A percentile compares a stretch with the other conserved stretches of the same genome.
Conservation (phyloP, 2,797 vertebrate genomes). For the Tenualosa thibaudeaui region DNA sequence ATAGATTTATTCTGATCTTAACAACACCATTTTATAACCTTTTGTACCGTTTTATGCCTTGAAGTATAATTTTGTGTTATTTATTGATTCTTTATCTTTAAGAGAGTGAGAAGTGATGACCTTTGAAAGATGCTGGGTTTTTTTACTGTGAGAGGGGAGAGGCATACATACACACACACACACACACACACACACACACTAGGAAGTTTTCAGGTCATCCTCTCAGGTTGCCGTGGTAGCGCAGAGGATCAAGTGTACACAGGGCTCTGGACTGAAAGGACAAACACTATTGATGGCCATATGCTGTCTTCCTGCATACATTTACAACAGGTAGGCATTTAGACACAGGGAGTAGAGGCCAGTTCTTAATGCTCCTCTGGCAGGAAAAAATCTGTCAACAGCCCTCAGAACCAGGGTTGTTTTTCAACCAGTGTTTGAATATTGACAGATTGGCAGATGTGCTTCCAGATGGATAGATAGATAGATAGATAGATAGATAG, state of each 20-base stretch:
- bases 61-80: no score
- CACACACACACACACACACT: neutral
- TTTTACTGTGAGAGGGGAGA: neutral
- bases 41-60: no score
- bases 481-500: neutral
- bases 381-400: neutral
- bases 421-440: neutral
- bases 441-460: neutral
- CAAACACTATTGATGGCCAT: slow-evolving; percentile 69
- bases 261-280: slow-evolving; percentile 59
- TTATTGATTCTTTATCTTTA: neutral
- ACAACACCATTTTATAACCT: neutral
- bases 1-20: neutral
- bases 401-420: neutral
- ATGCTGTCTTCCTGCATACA: slow-evolving; percentile 74
- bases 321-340: slow-evolving; percentile 57
- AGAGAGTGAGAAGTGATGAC: neutral
- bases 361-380: neutral
- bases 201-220: slow-evolving; percentile 58
- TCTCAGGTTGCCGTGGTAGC: slow-evolving; percentile 74
- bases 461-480: neutral
- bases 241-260: slow-evolving; percentile 74
- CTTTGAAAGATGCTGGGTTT: neutral
- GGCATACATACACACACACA: neutral
- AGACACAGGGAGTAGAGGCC: neutral